Percentiles rank a stretch among this genome's conserved stretches.
Evolutionary conservation across 2,888 invertebrate genomes (phyloP).

Genomic region (Rapana venosa): DNA sequence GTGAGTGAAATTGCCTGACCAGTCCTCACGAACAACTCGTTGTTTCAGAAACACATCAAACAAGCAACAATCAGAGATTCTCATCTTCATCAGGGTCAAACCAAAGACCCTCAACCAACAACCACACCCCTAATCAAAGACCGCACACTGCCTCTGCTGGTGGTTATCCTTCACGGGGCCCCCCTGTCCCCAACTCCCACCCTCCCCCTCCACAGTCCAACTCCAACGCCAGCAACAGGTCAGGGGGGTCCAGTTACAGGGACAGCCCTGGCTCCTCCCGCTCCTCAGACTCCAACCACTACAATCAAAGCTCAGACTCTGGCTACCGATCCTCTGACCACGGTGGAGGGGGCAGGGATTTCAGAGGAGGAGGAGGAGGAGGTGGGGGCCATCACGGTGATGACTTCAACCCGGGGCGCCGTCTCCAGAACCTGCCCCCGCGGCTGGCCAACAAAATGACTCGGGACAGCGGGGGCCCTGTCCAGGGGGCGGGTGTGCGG

Average conservation of each 20-base stretch:
- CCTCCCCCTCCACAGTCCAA: not conserved
- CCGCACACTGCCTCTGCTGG: conserved; percentile 8
- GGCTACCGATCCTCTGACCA: conserved; percentile 32
- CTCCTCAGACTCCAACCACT: conserved; percentile 13
- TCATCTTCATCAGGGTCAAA: conserved; percentile 12
- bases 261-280: not conserved
- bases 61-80: not conserved
- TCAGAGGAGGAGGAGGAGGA: conserved; percentile 38
- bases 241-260: not conserved
- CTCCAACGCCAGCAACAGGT: not conserved
- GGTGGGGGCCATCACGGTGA: conserved; percentile 26
- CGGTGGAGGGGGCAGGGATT: conserved; percentile 37
- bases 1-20: no score
- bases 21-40: not conserved
- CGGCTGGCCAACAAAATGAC: conserved; percentile 44
- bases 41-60: conserved; percentile 31
- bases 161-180: not conserved
- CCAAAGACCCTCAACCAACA: not conserved
- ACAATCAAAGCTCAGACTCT: conserved; percentile 21
- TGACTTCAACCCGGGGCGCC: not conserved
- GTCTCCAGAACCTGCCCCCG: conserved; percentile 52
- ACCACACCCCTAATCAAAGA: conserved; percentile 2
- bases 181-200: not conserved
- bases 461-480: not conserved
- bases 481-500: not conserved